A percentile compares a stretch with the other conserved stretches of the same genome.
phyloP scores from a whole-genome alignment of 2,113 vertebrate genomes.

The Perca flavescens region DNA sequence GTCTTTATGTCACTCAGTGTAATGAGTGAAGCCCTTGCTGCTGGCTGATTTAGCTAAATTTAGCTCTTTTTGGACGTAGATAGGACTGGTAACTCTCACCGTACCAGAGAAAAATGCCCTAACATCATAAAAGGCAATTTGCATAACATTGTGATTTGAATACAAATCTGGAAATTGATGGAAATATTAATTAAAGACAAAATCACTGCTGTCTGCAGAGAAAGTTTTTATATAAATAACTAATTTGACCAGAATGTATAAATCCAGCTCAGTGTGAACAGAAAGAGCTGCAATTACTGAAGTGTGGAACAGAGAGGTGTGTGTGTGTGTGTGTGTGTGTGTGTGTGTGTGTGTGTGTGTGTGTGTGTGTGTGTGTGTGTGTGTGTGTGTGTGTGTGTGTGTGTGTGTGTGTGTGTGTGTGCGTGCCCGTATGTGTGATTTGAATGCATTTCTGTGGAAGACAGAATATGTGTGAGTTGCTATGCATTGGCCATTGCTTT shows the following conservation, averaged over 20 bases:
- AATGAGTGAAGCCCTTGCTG: conserved; percentile 8
- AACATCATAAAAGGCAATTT: background rate
- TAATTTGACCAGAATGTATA: background rate
- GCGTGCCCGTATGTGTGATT: background rate
- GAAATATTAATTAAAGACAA: background rate
- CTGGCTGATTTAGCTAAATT: conserved; percentile 4
- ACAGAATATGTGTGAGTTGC: background rate
- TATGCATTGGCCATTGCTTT: no score
- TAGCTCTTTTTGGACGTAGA: conserved; percentile 1
- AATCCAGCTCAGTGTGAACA: background rate
- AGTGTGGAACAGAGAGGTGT: conserved; percentile 8
- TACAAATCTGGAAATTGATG: background rate
- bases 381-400: background rate
- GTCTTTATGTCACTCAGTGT: background rate
- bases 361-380: background rate
- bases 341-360: background rate
- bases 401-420: background rate
- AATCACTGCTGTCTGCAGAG: background rate
- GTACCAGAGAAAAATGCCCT: background rate
- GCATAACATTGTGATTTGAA: background rate
- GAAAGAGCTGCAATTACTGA: conserved; percentile 2
- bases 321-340: background rate
- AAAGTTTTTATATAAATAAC: conserved; percentile 2
- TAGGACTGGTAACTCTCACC: background rate
- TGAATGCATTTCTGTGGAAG: no score